Conservation (phyloP, 2,797 vertebrate genomes). For the Tapirus indicus region DNA sequence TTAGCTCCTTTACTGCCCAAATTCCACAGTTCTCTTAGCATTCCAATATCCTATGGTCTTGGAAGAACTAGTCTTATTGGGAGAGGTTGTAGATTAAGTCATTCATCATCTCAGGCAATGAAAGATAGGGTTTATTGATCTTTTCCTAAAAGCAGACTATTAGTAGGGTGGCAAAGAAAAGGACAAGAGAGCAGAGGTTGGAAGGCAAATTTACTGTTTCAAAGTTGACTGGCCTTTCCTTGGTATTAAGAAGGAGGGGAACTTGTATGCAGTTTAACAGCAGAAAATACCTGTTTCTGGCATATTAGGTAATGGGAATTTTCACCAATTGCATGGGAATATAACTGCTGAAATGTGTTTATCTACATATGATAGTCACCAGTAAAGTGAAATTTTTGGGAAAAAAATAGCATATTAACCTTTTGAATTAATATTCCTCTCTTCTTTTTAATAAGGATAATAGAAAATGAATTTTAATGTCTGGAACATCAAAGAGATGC, state of each 20-base stretch:
- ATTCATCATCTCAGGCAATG: not conserved
- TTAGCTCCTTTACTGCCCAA: not conserved
- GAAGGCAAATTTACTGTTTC: not conserved
- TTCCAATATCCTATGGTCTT: not conserved
- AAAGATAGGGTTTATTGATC: not conserved
- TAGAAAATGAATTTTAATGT: constrained; percentile 88
- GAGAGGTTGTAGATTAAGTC: not conserved
- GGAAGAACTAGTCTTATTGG: not conserved
- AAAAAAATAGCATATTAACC: constrained; percentile 32
- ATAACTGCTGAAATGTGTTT: constrained; percentile 38
- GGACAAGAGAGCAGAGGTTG: not conserved
- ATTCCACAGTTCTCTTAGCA: not conserved
- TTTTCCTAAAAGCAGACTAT: constrained; percentile 33
- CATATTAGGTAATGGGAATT: constrained; percentile 16
- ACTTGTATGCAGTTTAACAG: not conserved
- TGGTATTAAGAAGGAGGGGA: not conserved
- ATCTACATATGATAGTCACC: constrained; percentile 30
- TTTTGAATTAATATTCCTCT: constrained; percentile 55
- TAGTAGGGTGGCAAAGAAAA: not conserved
- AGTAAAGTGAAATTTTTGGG: constrained; percentile 31
- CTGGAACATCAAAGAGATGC: constrained; percentile 91
- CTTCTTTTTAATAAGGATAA: constrained; percentile 62
- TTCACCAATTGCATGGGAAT: not conserved
- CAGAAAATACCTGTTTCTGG: constrained; percentile 17
- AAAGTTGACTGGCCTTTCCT: not conserved